Evolutionary conservation across 2,888 invertebrate genomes (phyloP).

Genomic region (Erebia epiphron): DNA sequence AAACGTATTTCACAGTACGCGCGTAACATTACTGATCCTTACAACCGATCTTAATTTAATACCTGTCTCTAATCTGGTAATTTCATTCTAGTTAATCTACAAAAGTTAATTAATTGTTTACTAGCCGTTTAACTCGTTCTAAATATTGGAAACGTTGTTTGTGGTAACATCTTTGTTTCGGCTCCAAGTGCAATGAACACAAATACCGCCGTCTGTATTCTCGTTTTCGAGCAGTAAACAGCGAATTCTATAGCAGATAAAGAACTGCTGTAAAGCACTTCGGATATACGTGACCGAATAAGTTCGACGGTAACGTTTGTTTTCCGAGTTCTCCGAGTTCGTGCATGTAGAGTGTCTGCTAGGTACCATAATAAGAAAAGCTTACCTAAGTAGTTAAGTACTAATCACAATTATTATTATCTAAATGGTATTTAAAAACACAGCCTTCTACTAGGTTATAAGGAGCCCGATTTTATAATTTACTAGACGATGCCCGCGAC

Average conservation of each 20-base stretch:
- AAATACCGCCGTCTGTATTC: conserved; percentile 59
- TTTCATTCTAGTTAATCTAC: too few species aligned
- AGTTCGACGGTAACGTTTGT: conserved; percentile 46
- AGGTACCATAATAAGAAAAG: neutral
- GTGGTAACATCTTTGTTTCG: conserved; percentile 30
- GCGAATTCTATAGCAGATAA: conserved; percentile 74
- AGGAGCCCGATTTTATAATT: too few species aligned
- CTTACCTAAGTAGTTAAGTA: too few species aligned
- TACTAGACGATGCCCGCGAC: too few species aligned
- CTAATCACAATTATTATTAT: too few species aligned
- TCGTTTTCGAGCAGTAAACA: conserved; percentile 74
- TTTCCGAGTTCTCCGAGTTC: neutral
- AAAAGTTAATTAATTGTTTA: too few species aligned
- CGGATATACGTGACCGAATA: conserved; percentile 68
- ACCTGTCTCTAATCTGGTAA: too few species aligned
- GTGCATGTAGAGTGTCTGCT: neutral
- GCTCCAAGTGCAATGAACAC: conserved; percentile 39
- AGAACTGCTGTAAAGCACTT: conserved; percentile 63
- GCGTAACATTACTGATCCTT: too few species aligned
- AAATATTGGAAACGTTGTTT: neutral
- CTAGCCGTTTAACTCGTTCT: neutral
- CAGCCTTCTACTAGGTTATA: too few species aligned
- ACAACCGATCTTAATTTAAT: too few species aligned
- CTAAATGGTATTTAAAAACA: too few species aligned
- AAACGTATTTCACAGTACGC: too few species aligned